Percentiles rank a stretch among this genome's conserved stretches.
These are phyloP conservation scores for Synergus gifuensis DNA, from an alignment of 2,888 invertebrate species.

Conservation along the genomic window DNA sequence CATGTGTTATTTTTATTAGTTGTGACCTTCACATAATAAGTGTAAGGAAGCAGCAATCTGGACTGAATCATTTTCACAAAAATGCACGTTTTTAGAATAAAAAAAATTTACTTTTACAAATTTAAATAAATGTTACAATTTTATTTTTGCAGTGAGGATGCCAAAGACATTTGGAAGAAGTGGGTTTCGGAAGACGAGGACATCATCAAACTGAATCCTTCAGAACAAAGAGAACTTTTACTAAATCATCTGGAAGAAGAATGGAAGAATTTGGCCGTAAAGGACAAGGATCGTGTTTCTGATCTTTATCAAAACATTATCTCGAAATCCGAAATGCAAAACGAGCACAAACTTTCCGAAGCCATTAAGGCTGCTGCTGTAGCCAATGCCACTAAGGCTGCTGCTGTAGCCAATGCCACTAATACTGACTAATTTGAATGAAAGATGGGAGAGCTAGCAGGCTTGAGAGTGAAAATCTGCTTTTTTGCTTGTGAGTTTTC, in stretches of 20 bases:
- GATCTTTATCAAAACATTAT: conserved; percentile 61
- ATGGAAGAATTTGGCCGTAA: conserved; percentile 67
- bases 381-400: neutral
- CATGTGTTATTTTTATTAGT: neutral
- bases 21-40: neutral
- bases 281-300: conserved; percentile 67
- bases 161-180: conserved; percentile 69
- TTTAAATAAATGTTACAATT: conserved; percentile 6
- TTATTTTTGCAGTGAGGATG: conserved; percentile 68
- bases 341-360: conserved; percentile 54
- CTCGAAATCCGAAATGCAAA: conserved; percentile 57
- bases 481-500: conserved; percentile 1
- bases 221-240: conserved; percentile 61
- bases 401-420: neutral
- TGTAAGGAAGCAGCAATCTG: neutral
- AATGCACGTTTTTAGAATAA: neutral
- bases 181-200: conserved; percentile 70
- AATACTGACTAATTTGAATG: neutral
- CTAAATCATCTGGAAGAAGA: conserved; percentile 69
- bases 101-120: neutral
- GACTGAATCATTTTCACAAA: neutral
- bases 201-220: conserved; percentile 59
- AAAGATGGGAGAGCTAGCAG: neutral
- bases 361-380: neutral
- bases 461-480: neutral